Evolutionary conservation across 1,140 invertebrate species (phyloP), one percentile per base, ranked within the genome.

Genomic region (Megalonaias nervosa): DNA sequence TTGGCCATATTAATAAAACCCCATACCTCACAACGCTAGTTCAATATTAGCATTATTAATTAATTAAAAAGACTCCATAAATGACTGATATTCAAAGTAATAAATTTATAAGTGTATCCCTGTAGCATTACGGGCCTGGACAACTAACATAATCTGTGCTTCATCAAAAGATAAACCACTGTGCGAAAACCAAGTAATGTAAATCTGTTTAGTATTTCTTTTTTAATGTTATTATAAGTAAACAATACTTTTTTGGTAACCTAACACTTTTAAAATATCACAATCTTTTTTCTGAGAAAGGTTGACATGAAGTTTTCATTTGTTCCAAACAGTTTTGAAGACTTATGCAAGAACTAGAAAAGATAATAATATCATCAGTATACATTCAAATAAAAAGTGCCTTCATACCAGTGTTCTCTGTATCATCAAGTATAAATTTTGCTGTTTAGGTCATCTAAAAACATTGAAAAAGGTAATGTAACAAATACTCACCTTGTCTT

Each of bases 401-500:
- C 1, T 60, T 67, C 64, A 74, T 67, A 38, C 64, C 21, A 67
- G 68, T 68, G 26, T 48, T 48, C 13, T 66, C 15, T 15, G 31
- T 48, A 15, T 2, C 13, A 56, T 23, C 71, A 17, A 26, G 16
- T 21, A 70, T 67, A 38, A 23, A 26, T 31, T 26, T 26, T 1
- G 26, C 60, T 26, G 61, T 79, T 64, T 61, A 67, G 13, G 67
- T 75, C 68, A 66, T 74, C 71, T 57, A 79, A 9, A 71, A 68
- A 75, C 21, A 74, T 65, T 23, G 71, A 74, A 66, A 79, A 70
- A 71, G 71, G 67, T 75, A 75, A 19, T 64, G 58, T 17, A 67
- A 74, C n/a, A 79, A 55, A 70, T 66, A 68, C n/a, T 74, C 77
- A 14, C 61, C 48, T 57, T 80, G 73, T 38, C 78, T 58, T 14